Percentiles rank a stretch among this genome's conserved stretches.
phyloP scores from a whole-genome alignment of 2,113 vertebrate genomes.

The Uria lomvia region DNA sequence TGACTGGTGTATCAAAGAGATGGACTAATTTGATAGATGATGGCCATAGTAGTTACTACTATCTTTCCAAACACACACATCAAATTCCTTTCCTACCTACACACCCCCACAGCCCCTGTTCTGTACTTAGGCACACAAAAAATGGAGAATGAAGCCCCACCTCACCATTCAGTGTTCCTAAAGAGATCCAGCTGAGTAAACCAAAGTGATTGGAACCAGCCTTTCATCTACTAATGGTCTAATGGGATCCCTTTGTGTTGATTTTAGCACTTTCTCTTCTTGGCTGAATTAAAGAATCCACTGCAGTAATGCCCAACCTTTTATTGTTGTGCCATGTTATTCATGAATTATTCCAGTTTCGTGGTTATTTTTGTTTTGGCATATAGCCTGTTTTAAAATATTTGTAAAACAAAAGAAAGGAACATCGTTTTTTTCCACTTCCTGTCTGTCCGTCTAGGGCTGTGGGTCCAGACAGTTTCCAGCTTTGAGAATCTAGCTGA shows the following conservation, averaged over 20 bases:
- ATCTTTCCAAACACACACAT: neutral
- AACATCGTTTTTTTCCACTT: slow-evolving; percentile 5
- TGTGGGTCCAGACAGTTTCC: neutral
- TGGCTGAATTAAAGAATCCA: slow-evolving; percentile 1
- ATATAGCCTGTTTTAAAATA: neutral
- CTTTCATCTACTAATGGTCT: slow-evolving; percentile 45
- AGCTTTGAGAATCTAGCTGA: neutral
- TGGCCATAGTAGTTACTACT: neutral
- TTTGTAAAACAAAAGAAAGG: slow-evolving; percentile 23
- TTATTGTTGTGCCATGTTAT: slow-evolving; percentile 4
- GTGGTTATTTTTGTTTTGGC: slow-evolving; percentile 28
- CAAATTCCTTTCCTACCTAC: neutral
- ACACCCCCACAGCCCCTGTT: neutral
- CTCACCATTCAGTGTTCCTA: neutral
- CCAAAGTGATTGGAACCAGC: neutral
- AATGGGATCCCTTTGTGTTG: slow-evolving; percentile 47
- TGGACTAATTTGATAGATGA: neutral
- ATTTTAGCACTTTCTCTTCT: slow-evolving; percentile 59
- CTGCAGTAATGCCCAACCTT: neutral
- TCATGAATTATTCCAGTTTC: slow-evolving; percentile 10
- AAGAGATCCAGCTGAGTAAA: slow-evolving; percentile 52
- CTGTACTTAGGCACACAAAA: neutral
- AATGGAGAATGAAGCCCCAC: neutral
- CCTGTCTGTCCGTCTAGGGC: slow-evolving; percentile 12
- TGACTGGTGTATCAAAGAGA: neutral